Percentiles rank a stretch among this genome's conserved stretches.
Evolutionary conservation across 2,797 vertebrate species (phyloP).

Genomic region (Peromyscus eremicus): DNA sequence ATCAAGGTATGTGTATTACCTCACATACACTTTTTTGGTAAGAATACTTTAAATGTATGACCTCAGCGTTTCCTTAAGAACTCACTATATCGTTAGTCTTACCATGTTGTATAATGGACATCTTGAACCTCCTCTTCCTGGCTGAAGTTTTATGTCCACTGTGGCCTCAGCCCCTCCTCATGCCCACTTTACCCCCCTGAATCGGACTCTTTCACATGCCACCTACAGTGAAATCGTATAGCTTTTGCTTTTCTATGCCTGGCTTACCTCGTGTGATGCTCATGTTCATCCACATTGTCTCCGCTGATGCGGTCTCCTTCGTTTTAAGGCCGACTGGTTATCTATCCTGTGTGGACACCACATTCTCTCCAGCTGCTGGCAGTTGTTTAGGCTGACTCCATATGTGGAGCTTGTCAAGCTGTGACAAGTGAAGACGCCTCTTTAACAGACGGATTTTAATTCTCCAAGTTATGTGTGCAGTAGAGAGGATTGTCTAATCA

Average conservation of each 20-base stretch:
- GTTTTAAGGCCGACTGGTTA: neutral
- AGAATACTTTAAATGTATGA: neutral
- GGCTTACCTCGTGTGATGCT: neutral
- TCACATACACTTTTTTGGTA: neutral
- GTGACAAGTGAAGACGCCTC: neutral
- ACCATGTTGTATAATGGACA: neutral
- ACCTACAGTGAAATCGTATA: neutral
- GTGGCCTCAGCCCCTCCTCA: neutral
- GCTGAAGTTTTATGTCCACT: neutral
- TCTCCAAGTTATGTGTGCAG: neutral
- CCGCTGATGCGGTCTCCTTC: neutral
- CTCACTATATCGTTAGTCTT: neutral
- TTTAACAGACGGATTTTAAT: neutral
- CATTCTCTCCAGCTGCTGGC: neutral
- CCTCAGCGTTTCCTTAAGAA: neutral
- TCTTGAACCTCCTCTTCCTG: neutral
- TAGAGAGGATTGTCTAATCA: neutral
- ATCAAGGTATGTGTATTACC: neutral
- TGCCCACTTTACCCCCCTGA: fast-evolving
- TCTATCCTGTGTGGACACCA: neutral
- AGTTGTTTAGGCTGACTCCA: neutral
- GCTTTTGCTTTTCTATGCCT: neutral
- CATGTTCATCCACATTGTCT: neutral
- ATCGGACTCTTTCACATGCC: neutral
- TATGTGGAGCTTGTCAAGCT: neutral